Conservation (phyloP, 2,888 invertebrate genomes). For the Acrobeloides nanus region DNA sequence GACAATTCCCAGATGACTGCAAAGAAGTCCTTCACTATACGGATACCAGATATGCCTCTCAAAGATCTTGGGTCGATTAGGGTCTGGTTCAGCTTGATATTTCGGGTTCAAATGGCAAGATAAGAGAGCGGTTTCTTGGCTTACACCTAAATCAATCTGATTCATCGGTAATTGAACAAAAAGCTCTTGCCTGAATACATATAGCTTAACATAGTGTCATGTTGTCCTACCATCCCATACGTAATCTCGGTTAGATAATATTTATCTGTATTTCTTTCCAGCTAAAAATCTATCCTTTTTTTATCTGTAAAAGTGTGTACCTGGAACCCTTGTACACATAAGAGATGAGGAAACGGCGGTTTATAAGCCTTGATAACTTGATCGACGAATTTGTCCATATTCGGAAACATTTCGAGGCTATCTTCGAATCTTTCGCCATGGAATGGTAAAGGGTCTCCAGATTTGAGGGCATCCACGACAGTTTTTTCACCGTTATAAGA, state of each 20-base stretch:
- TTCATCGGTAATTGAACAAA: no score
- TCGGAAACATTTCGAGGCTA: conserved; percentile 14
- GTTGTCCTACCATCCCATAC: no score
- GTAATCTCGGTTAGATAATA: no score
- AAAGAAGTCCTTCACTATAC: no score
- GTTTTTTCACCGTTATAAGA: conserved; percentile 6
- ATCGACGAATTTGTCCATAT: conserved; percentile 11
- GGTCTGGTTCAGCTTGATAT: conserved; percentile 16
- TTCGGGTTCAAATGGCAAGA: conserved; percentile 16
- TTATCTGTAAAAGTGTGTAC: no score
- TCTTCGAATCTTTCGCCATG: conserved; percentile 14
- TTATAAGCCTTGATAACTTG: conserved; percentile 10
- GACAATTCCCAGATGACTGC: no score
- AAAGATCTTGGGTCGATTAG: conserved; percentile 7
- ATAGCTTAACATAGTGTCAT: no score
- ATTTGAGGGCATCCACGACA: no score
- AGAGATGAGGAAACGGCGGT: conserved; percentile 19
- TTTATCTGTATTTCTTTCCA: conserved; percentile 4
- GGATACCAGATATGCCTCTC: conserved; percentile 20
- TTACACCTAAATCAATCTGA: no score
- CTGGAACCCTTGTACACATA: conserved; percentile 25
- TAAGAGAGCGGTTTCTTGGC: conserved; percentile 19
- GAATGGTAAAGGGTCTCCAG: conserved; percentile 25
- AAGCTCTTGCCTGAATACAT: no score
- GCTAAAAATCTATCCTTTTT: no score